Evolutionary conservation across 2,113 vertebrate species (phyloP), one percentile per base, ranked within the genome.

Genomic region (Tetrax tetrax): DNA sequence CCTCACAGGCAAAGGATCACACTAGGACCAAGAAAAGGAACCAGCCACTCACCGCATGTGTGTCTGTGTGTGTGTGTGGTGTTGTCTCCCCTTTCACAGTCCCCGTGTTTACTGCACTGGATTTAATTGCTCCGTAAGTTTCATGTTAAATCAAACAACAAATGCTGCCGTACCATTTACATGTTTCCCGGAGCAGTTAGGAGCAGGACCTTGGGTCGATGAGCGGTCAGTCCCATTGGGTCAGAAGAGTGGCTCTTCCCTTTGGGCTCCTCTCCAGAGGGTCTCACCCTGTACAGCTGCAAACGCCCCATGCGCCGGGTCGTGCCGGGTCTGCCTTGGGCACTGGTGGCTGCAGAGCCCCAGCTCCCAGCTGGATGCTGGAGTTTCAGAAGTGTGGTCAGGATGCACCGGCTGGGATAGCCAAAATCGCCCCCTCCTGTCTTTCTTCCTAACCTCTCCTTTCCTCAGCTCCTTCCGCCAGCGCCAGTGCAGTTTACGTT

Each of bases 281-380:
- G 10, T 16, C 60, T 5, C 61, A 14, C 59, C 25, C 50, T 0
- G 5, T 1, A 9, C 45, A 38, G 59, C 77, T 37, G 48, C 68
- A 5, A 14, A 5, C 0, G 0, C 50, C 41, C 41, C 15, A 16
- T 16, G 15, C 14, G 6, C 41, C 41, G 6, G 41, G 41, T 43
- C 0, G 1, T 1, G 12, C 41, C 1, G 2, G 53, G 1, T 7
- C 66, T 29, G 54, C 60, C 35, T 18, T 3, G 5, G 74, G 28
- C 50, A 0, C 61, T 4, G 37, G n/a, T 5, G 28, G 82, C 70
- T 9, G 68, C 65, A 4, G n/a, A 8, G 28, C 60, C 28, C 31
- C 83, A 2, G 20, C 89, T 64, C 54, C 60, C 65, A 10, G 22
- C 13, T 1, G 19, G n/a, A 5, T 1, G 0, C 2, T 5, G 43